Base-by-base conservation (phyloP, 2,888 invertebrate species). In the Xestia c-nigrum region DNA sequence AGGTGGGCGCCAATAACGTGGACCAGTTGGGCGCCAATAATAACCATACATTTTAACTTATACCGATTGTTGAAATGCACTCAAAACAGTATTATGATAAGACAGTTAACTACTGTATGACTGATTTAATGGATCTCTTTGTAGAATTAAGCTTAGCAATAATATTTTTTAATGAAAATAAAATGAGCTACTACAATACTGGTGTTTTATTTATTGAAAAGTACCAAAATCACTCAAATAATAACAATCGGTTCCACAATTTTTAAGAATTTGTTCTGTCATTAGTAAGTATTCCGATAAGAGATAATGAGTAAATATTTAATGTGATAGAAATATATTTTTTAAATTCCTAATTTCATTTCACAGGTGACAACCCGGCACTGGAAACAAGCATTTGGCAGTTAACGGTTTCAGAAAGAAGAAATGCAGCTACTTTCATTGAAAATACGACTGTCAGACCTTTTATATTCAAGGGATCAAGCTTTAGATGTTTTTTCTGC, bases 401-500 rank as follows among this genome's bases (percentile, higher is more conserved):
- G 89, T 84, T 94, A 82, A 93, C 93, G 0, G 89, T 91, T 1
- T 68, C 89, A 0, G 94, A 94, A 72, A 85, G 94, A 57, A 91
- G 89, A 80, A 94, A 95, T 68, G 94, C 95, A 0, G 90, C 94
- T 0, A 89, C 83, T 0, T 92, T 95, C 76, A 90, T 95, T 61
- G 86, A 89, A 70, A 85, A 86, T 76, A 93, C 94, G 0, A 94
- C 94, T 5, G 94, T 92, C 3, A 89, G 89, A 14, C 95, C 95
- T 0, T 95, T 95, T 66, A 90, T 90, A 12, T 94, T 92, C 76
- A 93, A 92, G 90, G 94, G 94, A 0, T 91, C 89, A 3, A 91
- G 90, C 68, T 94, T 94, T 70, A 93, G 92, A 88, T 94, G 94
- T 76, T 95, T 95, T 76, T 94, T 86, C 78, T 95, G 95, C 78